Percentiles rank a stretch among this genome's conserved stretches.
Conservation (phyloP, 2,888 invertebrate genomes). For the Exephanes ischioxanthus region DNA sequence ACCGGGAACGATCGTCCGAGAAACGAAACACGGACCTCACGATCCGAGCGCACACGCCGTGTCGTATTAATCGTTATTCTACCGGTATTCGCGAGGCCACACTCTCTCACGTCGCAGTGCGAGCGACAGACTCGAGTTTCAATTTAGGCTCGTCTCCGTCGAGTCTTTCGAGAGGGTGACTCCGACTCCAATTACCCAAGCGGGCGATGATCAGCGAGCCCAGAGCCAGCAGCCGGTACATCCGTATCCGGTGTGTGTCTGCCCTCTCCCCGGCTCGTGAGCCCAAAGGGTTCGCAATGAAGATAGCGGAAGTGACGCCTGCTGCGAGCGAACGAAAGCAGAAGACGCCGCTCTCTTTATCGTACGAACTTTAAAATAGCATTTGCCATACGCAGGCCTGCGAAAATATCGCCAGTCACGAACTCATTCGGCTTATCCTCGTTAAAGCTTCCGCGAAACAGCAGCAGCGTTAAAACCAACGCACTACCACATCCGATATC, state of each 20-base stretch:
- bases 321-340: conserved; percentile 70
- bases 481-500: neutral
- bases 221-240: conserved; percentile 51
- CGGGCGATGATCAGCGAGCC: conserved; percentile 2
- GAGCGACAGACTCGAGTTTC: conserved; percentile 48
- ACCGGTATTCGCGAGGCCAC: neutral
- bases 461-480: neutral
- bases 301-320: conserved; percentile 77
- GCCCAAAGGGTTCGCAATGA: conserved; percentile 67
- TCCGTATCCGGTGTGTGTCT: conserved; percentile 66
- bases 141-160: conserved; percentile 49
- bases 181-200: conserved; percentile 57
- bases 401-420: conserved; percentile 10
- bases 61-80: conserved; percentile 47
- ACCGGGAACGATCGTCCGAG: neutral
- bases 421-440: neutral
- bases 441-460: conserved; percentile 2
- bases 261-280: neutral
- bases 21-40: neutral
- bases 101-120: conserved; percentile 4
- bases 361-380: conserved; percentile 61
- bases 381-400: conserved; percentile 24
- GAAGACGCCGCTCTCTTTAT: conserved; percentile 65
- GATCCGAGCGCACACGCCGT: conserved; percentile 9
- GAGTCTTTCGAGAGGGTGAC: conserved; percentile 48